Conservation (phyloP, 2,888 invertebrate genomes). For the Drosophila picticornis region DNA sequence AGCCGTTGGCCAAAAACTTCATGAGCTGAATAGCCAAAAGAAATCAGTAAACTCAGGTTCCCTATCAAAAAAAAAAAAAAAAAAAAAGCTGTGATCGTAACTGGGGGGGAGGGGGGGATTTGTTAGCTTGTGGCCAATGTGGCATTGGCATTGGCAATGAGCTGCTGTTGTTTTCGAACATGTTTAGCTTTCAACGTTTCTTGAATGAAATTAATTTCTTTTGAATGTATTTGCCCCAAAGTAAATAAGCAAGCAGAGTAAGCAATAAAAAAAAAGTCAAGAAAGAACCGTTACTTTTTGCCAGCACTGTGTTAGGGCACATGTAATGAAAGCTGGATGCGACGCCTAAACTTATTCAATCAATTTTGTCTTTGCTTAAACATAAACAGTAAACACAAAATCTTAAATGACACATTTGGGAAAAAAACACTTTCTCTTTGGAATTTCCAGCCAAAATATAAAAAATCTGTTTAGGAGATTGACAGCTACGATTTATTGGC, state of each 20-base stretch:
- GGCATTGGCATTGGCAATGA: slow-evolving; percentile 37
- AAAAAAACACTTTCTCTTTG: slow-evolving; percentile 35
- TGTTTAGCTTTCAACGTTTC: slow-evolving; percentile 56
- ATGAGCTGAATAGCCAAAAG: slow-evolving; percentile 68
- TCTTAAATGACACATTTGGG: slow-evolving; percentile 11
- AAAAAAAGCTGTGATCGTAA: slow-evolving; percentile 51
- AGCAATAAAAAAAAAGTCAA: slow-evolving; percentile 53
- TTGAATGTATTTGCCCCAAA: slow-evolving; percentile 59
- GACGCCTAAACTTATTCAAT: slow-evolving; percentile 1
- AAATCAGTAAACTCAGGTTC: slow-evolving; percentile 51
- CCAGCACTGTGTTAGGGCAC: slow-evolving; percentile 27
- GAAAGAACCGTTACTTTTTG: slow-evolving; percentile 50
- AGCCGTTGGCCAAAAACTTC: slow-evolving; percentile 42
- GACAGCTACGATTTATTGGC: slow-evolving; percentile 10
- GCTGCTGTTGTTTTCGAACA: slow-evolving; percentile 47
- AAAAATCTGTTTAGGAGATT: background rate
- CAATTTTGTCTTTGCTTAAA: background rate
- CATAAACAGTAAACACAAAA: slow-evolving; percentile 16
- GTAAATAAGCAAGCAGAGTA: slow-evolving; percentile 50
- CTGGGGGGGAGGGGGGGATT: background rate
- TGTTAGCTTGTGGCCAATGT: slow-evolving; percentile 29
- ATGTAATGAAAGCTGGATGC: slow-evolving; percentile 29
- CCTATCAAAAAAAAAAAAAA: background rate
- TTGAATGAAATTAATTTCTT: slow-evolving; percentile 79
- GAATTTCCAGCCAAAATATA: background rate